Evolutionary conservation across 2,797 vertebrate genomes (phyloP), one percentile per base, ranked within the genome.

Genomic region (Micropoecilia bifurca): DNA sequence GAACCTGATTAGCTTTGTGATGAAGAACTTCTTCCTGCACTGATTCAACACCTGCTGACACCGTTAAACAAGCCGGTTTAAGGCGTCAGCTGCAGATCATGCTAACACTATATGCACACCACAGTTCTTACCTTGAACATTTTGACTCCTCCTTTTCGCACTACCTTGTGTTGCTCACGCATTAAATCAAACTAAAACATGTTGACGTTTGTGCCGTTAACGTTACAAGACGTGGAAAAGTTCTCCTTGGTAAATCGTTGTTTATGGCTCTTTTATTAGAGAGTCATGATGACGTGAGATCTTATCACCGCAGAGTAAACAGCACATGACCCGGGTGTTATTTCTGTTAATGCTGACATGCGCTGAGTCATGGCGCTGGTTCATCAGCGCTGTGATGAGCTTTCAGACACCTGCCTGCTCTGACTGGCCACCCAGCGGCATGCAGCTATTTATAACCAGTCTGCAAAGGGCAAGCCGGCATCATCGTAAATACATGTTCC

Each of bases 361-460:
- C 8, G 33, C 14, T 71, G 30, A 36, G 33, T 46, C 0, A 46
- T 63, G 0, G 74, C 8, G 16, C 5, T 8, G 66, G 73, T 71
- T 47, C 3, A 50, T 79, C 28, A 14, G 33, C 36, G 1, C n/a
- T 63, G 5, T 74, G 82, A 82, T 76, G 28, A 83, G 81, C 76
- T 69, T 53, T 69, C 39, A 71, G 74, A 72, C 91, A 90, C 89
- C 91, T 87, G 82, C 89, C 25, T 50, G 48, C 7, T 89, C 73
- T n/a, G 59, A 71, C 76, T 75, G 76, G 76, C 48, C 61, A 50
- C 50, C 85, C 80, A 81, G 75, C 66, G 81, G 74, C 79, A 53
- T 7, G 4, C 39, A 73, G 74, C 81, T 94, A 91, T 94, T 92
- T 87, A 91, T 92, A 92, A 79, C 76, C 82, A 2, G 72, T 9